phyloP scores from a whole-genome alignment of 2,113 vertebrate species.

The Tragelaphus buxtoni region DNA sequence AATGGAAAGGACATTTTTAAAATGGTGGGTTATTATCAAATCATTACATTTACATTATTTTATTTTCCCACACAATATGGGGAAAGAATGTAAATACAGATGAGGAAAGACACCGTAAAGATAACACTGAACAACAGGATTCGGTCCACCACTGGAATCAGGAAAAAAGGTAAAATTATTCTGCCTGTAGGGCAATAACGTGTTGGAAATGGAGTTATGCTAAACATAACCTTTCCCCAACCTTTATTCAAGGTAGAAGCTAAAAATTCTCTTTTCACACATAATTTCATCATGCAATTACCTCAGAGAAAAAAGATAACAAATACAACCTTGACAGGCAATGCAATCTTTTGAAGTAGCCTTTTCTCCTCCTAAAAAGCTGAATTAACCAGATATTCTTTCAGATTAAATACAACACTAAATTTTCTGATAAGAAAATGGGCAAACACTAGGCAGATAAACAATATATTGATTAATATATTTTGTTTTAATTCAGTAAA shows the following conservation, averaged over 20 bases:
- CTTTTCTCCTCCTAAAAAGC: neutral
- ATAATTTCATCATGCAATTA: constrained; percentile 58
- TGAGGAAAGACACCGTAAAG: neutral
- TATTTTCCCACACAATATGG: neutral
- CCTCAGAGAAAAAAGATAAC: neutral
- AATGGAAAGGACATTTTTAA: neutral
- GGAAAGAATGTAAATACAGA: neutral
- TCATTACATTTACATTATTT: neutral
- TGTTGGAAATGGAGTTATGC: constrained; percentile 50
- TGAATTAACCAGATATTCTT: neutral
- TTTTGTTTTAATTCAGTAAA: neutral
- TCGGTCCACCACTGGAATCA: neutral
- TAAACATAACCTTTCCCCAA: constrained; percentile 61
- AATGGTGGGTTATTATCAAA: neutral
- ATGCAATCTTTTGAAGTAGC: neutral
- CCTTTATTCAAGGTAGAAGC: constrained; percentile 47
- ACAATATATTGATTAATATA: constrained; percentile 17
- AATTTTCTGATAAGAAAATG: neutral
- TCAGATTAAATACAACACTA: constrained; percentile 18
- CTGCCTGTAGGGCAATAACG: neutral
- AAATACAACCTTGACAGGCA: constrained; percentile 41
- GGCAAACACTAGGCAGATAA: neutral
- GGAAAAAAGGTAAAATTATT: constrained; percentile 36
- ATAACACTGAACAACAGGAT: neutral
- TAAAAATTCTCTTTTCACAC: constrained; percentile 59